Base-by-base conservation (phyloP, 2,113 vertebrate genomes). In the Pyrgilauda ruficollis region DNA sequence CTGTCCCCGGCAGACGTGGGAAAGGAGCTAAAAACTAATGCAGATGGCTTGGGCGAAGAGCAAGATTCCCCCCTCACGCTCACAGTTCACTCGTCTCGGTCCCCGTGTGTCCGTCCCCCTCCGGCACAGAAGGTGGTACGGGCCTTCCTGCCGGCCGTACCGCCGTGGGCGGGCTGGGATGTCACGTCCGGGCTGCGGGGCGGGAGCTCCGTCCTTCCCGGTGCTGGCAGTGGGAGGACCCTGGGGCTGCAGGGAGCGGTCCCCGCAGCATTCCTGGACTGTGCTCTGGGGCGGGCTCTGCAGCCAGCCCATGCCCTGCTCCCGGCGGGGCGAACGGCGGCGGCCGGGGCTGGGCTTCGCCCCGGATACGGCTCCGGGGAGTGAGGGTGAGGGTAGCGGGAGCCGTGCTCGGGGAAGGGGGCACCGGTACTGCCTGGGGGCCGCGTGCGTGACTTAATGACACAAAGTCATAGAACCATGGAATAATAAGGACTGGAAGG, bases 211-310 rank as follows among this genome's bases (percentile, higher is more conserved):
- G 28, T 10, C 1, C 1, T 5, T 6, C 7, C 3, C 4, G 27
- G 33, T 2, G 15, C 2, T 7, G 4, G 6, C 9, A 22, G 12
- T 0, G 10, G 15, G 13, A 1, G 7, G 3, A 1, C 0, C 1
- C 7, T 3, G 15, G 3, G 0, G 3, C 1, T 2, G 14, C n/a
- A 0, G 28, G 9, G 9, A 41, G 46, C 11, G 7, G 53, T 1
- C 1, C 1, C 24, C 14, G 21, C 37, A 6, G 47, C 39, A 2
- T 24, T 3, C 7, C 5, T 39, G 39, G 6, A 3, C 39, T 7
- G 0, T 31, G 6, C 26, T 24, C 10, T 7, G 68, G 27, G 12
- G 46, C 8, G 5, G 39, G 7, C 6, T 6, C 11, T 41, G 31
- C 37, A 21, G 49, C 31, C 50, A 15, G 49, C n/a, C 24, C n/a